Conservation (phyloP, 2,888 invertebrate genomes). For the Dendrolimus pini region DNA sequence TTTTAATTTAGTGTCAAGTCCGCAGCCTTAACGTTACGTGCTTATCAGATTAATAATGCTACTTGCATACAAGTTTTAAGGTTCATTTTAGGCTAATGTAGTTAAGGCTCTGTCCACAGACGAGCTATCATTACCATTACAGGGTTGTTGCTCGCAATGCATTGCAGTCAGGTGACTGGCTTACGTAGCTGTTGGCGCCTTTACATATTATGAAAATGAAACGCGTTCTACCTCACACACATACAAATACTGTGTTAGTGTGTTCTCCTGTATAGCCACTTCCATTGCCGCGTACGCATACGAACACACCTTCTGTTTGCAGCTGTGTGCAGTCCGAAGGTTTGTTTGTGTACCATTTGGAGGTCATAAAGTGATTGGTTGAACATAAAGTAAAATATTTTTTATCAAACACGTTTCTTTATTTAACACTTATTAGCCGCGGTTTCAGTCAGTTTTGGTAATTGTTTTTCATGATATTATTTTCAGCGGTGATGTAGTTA, state of each 20-base stretch:
- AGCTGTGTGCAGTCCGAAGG: conserved; percentile 27
- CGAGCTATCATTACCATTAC: conserved; percentile 11
- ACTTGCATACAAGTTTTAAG: too few species aligned
- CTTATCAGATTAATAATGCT: conserved; percentile 4
- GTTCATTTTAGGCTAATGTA: too few species aligned
- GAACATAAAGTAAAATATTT: conserved; percentile 32
- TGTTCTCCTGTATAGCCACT: conserved; percentile 37
- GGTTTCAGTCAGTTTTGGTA: conserved; percentile 23
- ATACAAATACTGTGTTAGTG: conserved; percentile 29
- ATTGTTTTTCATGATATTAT: conserved; percentile 30
- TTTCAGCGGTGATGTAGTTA: conserved; percentile 35
- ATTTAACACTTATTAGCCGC: conserved; percentile 33
- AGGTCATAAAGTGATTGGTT: conserved; percentile 56
- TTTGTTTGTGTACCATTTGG: conserved; percentile 45
- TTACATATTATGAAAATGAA: conserved; percentile 42
- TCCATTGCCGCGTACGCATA: conserved; percentile 40
- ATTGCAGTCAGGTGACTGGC: conserved; percentile 53
- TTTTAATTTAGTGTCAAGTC: neutral
- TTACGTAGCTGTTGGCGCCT: conserved; percentile 50
- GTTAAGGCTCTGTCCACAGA: too few species aligned
- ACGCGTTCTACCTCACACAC: conserved; percentile 43
- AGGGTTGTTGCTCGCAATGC: conserved; percentile 18
- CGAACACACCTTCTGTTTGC: conserved; percentile 53
- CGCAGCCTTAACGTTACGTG: conserved; percentile 1
- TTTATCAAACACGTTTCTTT: conserved; percentile 33